phyloP scores from a whole-genome alignment of 2,113 vertebrate genomes.

The Entelurus aequoreus region DNA sequence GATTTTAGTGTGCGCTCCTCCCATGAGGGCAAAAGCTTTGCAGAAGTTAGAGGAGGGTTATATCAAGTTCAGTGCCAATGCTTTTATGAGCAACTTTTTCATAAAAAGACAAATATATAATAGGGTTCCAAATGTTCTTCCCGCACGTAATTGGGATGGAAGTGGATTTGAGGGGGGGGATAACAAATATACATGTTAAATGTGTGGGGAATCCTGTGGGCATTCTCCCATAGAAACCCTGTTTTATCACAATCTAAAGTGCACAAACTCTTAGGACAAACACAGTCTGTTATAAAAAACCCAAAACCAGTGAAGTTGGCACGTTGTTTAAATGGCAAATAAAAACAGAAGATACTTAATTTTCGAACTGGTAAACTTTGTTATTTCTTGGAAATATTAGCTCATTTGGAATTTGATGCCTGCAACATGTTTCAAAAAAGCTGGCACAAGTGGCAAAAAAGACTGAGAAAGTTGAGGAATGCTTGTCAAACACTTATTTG shows the following conservation, averaged over 20 bases:
- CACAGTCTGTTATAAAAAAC: neutral
- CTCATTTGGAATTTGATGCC: too few species aligned
- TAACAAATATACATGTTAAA: slow-evolving; percentile 47
- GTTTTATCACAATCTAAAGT: slow-evolving; percentile 4
- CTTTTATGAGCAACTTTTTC: slow-evolving; percentile 60
- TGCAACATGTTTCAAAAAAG: too few species aligned
- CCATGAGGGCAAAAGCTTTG: slow-evolving; percentile 65
- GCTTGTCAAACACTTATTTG: too few species aligned
- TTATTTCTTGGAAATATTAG: too few species aligned
- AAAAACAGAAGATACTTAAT: too few species aligned
- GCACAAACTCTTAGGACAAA: neutral
- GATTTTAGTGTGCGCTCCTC: slow-evolving; percentile 70
- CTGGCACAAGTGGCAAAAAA: too few species aligned
- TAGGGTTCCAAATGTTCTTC: slow-evolving; percentile 60
- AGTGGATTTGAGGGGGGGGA: slow-evolving; percentile 46
- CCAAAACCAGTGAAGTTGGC: too few species aligned
- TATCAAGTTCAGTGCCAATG: slow-evolving; percentile 67
- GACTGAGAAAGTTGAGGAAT: too few species aligned
- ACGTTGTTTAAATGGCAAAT: too few species aligned
- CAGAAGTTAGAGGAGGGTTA: slow-evolving; percentile 71
- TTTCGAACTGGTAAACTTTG: too few species aligned
- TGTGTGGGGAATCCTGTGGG: slow-evolving; percentile 51
- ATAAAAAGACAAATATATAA: slow-evolving; percentile 55
- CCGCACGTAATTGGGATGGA: slow-evolving; percentile 50
- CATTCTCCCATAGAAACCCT: slow-evolving; percentile 37